Base-by-base conservation (phyloP, 1,140 invertebrate species). In the Vollenhovia emeryi region DNA sequence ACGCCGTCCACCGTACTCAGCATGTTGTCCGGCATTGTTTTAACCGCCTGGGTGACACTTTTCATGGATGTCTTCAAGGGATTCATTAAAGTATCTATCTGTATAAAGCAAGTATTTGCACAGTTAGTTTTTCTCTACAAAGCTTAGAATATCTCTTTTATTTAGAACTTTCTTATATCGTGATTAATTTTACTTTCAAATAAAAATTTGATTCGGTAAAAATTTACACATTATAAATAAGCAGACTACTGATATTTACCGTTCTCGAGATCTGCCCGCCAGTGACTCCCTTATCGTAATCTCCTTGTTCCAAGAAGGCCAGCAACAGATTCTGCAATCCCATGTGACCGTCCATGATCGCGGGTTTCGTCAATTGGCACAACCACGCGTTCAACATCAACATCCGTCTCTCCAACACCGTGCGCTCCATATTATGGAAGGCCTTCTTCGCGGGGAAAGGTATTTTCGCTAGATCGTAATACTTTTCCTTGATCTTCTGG, bases 371-470 rank as follows among this genome's bases (percentile, higher is more conserved):
- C 27, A 98, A 89, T 86, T 96, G 97, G 89, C 97, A 96, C 75
- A 99, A 94, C 95, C 99, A 99, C 45, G 96, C 96, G 92, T 99
- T 98, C 6, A 99, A 94, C 95, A 98, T 97, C 78, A 96, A 96
- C 96, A 98, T 98, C 43, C 98, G 95, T 90, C 97, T 97, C 93
- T 99, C 98, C 57, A 99, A 93, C 57, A 99, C 98, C 8, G 97
- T 95, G 62, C 98, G 95, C 76, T 98, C 98, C 93, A 98, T 98
- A 93, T 99, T 99, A 89, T 99, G 98, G 92, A 99, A 98, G 21
- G 98, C 97, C 91, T 98, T 99, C 94, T 99, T 99, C 0, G 97
- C 98, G 15, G 98, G 98, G 92, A 99, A 98, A 30, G 96, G 95
- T 30, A 99, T 94, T 89, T 97, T 97, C 5, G 96, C 96, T 3